phyloP scores from a whole-genome alignment of 2,888 invertebrate species.

The Uloborus plumipes region DNA sequence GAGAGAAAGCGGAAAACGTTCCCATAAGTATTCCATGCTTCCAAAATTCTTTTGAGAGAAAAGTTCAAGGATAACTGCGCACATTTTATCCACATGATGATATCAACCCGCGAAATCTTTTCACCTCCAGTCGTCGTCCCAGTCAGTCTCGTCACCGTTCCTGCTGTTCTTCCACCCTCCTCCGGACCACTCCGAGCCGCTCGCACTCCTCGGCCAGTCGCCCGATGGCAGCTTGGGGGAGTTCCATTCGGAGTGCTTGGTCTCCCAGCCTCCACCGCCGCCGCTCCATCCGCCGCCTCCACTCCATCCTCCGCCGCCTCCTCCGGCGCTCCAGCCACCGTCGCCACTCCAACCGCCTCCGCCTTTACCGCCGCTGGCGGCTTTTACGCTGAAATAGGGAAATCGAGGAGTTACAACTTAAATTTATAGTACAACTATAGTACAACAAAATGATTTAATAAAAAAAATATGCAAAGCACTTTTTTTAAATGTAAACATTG shows the following conservation, averaged over 20 bases:
- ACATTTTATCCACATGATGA: neutral
- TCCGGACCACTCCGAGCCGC: neutral
- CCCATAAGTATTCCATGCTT: neutral
- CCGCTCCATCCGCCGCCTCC: constrained; percentile 8
- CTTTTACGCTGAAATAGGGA: constrained; percentile 25
- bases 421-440: too few species aligned
- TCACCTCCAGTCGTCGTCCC: constrained; percentile 49
- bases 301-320: constrained; percentile 15
- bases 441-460: too few species aligned
- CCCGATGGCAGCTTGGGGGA: neutral
- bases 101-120: neutral
- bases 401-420: too few species aligned
- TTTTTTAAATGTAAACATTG: too few species aligned
- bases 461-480: too few species aligned
- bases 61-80: neutral
- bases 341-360: constrained; percentile 6
- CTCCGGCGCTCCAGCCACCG: constrained; percentile 2
- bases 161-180: neutral
- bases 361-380: constrained; percentile 15
- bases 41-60: neutral
- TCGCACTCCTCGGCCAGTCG: neutral
- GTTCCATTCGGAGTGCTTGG: neutral
- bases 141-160: constrained; percentile 16
- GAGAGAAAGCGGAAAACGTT: neutral
- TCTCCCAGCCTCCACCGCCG: constrained; percentile 22